phyloP scores from a whole-genome alignment of 2,888 invertebrate genomes.

The Willowsia nigromaculata region DNA sequence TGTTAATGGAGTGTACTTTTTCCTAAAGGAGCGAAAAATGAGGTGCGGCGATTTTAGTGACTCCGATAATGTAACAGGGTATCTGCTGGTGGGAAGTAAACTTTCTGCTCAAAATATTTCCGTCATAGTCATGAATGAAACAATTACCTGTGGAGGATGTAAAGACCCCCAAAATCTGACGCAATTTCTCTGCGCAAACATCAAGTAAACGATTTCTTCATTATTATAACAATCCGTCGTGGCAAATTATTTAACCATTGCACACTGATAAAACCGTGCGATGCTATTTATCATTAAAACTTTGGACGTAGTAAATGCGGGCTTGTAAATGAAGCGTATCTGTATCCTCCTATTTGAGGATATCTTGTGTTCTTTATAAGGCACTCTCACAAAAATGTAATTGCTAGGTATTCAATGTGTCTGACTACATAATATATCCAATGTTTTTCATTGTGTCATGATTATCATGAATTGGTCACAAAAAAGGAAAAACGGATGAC shows the following conservation, averaged over 20 bases:
- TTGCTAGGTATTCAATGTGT: too few species aligned
- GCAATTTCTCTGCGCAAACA: not conserved
- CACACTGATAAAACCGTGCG: not conserved
- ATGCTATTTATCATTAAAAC: not conserved
- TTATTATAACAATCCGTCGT: not conserved
- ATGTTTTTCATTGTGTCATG: not conserved
- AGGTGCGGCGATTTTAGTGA: not conserved
- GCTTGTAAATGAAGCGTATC: not conserved
- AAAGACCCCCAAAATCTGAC: not conserved
- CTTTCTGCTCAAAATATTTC: not conserved
- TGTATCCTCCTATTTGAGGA: not conserved
- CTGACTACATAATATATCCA: not conserved
- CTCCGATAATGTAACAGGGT: not conserved
- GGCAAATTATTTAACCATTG: not conserved
- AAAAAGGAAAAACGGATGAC: not conserved
- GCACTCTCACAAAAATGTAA: not conserved
- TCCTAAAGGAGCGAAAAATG: not conserved
- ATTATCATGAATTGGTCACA: not conserved
- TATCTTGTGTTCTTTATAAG: not conserved
- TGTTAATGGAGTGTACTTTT: not conserved
- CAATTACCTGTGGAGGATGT: too few species aligned
- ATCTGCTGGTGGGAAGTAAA: not conserved
- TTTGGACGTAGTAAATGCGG: not conserved
- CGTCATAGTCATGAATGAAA: not conserved
- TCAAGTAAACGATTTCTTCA: not conserved